Evolutionary conservation across 2,797 vertebrate genomes (phyloP).

Genomic region (Acridotheres tristis): DNA sequence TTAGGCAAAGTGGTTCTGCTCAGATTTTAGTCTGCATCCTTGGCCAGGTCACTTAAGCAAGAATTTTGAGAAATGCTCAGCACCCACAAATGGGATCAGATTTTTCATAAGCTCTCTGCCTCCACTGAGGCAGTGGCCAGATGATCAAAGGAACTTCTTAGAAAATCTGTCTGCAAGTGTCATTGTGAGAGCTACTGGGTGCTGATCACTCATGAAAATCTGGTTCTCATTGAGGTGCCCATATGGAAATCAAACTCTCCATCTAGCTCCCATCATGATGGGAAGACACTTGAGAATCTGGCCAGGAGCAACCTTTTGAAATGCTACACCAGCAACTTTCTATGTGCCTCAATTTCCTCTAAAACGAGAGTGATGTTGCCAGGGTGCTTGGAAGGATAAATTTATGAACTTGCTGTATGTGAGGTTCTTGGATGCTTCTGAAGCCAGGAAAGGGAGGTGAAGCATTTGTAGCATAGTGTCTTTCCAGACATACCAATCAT

Average conservation of each 20-base stretch:
- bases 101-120: constrained; percentile 30
- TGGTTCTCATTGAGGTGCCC: constrained; percentile 21
- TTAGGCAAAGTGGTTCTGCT: constrained; percentile 40
- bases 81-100: constrained; percentile 5
- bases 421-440: constrained; percentile 13
- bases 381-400: constrained; percentile 22
- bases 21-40: constrained; percentile 47
- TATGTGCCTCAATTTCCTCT: constrained; percentile 20
- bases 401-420: constrained; percentile 12
- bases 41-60: constrained; percentile 49
- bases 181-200: neutral
- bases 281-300: constrained; percentile 7
- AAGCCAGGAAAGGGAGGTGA: neutral
- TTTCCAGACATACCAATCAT: constrained; percentile 30
- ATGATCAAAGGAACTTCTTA: constrained; percentile 25
- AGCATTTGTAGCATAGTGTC: neutral
- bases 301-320: neutral
- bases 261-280: neutral
- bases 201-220: constrained; percentile 4
- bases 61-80: constrained; percentile 52
- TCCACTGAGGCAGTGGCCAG: neutral
- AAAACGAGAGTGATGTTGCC: neutral
- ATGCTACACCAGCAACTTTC: neutral
- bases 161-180: neutral
- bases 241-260: neutral